Conservation (phyloP, 2,888 invertebrate species). For the Metopia argyrocephala region DNA sequence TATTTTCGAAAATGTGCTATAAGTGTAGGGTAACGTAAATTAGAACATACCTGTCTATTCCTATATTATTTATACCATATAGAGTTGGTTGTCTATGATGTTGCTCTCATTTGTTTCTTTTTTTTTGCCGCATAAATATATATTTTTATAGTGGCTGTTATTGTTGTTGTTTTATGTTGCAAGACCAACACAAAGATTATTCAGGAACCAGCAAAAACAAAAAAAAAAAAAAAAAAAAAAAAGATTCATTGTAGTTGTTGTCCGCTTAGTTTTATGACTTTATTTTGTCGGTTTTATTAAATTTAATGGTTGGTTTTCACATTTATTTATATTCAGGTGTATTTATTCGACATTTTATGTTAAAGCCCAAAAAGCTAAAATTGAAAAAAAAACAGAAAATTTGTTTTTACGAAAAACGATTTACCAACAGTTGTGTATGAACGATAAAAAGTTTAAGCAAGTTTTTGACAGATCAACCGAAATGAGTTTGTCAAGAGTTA, state of each 20-base stretch:
- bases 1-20: too few relatives aligned
- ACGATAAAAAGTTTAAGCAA: too few relatives aligned
- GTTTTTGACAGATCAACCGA: too few relatives aligned
- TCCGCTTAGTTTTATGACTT: constrained; percentile 62
- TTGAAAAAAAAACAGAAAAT: not conserved
- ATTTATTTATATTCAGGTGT: not conserved
- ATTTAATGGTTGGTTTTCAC: constrained; percentile 52
- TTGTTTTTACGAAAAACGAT: too few relatives aligned
- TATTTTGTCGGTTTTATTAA: constrained; percentile 63
- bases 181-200: not conserved
- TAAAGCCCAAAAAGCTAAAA: constrained; percentile 5
- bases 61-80: not conserved
- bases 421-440: too few relatives aligned
- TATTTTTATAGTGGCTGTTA: constrained; percentile 57
- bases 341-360: not conserved
- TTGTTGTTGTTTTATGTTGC: not conserved
- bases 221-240: constrained; percentile 1
- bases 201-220: too few relatives aligned
- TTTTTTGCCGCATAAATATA: constrained; percentile 44
- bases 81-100: not conserved
- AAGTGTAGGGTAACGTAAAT: too few relatives aligned
- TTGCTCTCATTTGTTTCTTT: constrained; percentile 14
- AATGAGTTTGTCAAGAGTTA: too few relatives aligned
- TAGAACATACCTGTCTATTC: constrained; percentile 26
- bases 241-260: constrained; percentile 50